phyloP scores from a whole-genome alignment of 2,113 vertebrate species.

The Deroptyus accipitrinus region DNA sequence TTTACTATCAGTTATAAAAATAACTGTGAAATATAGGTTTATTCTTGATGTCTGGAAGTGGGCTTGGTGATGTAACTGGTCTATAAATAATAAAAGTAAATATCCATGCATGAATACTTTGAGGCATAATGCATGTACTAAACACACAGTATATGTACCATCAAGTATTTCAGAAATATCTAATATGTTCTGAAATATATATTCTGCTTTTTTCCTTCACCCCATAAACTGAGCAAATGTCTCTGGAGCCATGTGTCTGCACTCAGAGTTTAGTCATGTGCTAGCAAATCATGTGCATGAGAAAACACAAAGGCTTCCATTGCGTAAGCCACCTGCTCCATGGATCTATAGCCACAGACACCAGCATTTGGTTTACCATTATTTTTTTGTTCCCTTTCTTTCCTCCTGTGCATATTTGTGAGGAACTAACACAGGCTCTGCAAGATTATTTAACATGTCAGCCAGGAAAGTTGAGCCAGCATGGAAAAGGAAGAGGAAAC shows the following conservation, averaged over 20 bases:
- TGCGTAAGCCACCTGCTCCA: background rate
- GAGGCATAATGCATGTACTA: constrained; percentile 30
- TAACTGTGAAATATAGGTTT: constrained; percentile 50
- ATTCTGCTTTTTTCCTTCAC: constrained; percentile 35
- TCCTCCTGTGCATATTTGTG: background rate
- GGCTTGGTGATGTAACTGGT: constrained; percentile 32
- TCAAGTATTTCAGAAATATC: constrained; percentile 53
- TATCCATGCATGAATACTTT: constrained; percentile 54
- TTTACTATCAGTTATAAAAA: constrained; percentile 59
- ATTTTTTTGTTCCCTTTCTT: background rate
- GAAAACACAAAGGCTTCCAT: background rate
- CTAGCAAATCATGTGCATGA: constrained; percentile 9
- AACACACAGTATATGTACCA: constrained; percentile 52
- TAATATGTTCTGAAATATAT: constrained; percentile 50
- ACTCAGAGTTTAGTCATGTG: background rate
- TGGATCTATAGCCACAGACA: background rate
- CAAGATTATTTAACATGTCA: background rate
- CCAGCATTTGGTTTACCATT: background rate
- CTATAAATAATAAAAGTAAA: constrained; percentile 64
- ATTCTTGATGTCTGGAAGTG: constrained; percentile 42
- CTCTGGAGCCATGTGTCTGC: constrained; percentile 12
- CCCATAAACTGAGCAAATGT: constrained; percentile 42
- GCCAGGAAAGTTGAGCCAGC: background rate
- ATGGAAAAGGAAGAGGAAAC: background rate
- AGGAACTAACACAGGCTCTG: background rate